Percentiles rank a stretch among this genome's conserved stretches.
phyloP scores from a whole-genome alignment of 2,797 vertebrate species.

The Erpetoichthys calabaricus region DNA sequence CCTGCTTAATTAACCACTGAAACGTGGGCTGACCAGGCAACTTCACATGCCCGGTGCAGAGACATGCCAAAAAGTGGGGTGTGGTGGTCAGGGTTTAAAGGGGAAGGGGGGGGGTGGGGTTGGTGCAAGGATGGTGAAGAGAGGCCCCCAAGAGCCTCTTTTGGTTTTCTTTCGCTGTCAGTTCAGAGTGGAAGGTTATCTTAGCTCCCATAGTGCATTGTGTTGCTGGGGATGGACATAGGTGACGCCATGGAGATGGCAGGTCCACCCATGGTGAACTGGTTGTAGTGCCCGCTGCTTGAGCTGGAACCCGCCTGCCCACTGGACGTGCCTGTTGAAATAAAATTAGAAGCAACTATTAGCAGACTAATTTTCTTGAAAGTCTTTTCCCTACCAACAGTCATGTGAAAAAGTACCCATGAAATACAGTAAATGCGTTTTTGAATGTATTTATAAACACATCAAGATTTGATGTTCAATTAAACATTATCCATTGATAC shows the following conservation, averaged over 20 bases:
- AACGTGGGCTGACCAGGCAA: no score
- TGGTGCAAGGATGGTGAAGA: neutral
- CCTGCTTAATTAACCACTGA: no score
- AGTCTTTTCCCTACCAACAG: no score
- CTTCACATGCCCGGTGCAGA: no score
- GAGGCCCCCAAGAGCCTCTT: slow-evolving; percentile 19
- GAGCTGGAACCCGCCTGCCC: slow-evolving; percentile 58
- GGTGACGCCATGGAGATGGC: slow-evolving; percentile 92
- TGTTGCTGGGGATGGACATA: slow-evolving; percentile 90
- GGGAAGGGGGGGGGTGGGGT: neutral
- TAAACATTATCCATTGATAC: no score
- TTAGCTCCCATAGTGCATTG: slow-evolving; percentile 93
- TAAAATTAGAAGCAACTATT: neutral
- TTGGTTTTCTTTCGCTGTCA: slow-evolving; percentile 46
- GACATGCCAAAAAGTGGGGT: no score
- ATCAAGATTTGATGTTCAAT: no score
- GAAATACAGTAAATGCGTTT: no score
- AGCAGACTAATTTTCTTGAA: no score
- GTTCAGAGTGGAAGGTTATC: slow-evolving; percentile 16
- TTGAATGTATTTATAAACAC: neutral
- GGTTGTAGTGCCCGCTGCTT: slow-evolving; percentile 63
- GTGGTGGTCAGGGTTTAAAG: no score
- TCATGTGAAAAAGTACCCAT: no score
- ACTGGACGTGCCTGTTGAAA: slow-evolving; percentile 57
- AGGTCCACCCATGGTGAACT: slow-evolving; percentile 88